Percentiles rank a stretch among this genome's conserved stretches.
Conservation (phyloP, 2,888 invertebrate genomes). For the Tethea ocularis region DNA sequence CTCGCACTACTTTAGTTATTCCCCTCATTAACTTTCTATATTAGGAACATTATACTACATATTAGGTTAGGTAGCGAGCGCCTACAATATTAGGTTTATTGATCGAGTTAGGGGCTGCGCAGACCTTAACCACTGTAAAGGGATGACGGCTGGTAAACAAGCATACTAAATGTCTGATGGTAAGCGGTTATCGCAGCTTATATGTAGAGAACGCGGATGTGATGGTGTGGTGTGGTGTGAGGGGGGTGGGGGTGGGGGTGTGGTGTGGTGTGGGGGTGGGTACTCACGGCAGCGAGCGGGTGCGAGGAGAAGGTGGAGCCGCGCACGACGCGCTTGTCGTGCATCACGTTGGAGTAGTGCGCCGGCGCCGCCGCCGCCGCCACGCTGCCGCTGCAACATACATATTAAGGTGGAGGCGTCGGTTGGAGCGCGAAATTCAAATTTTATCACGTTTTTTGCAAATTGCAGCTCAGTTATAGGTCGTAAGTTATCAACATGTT, state of each 20-base stretch:
- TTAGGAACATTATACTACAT: background rate
- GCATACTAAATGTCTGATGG: no score
- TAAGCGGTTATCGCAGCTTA: no score
- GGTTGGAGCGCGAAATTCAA: no score
- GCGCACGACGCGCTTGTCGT: slow-evolving; percentile 92
- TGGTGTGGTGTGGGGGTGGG: background rate
- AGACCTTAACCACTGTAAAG: no score
- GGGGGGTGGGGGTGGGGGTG: background rate
- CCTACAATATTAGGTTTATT: background rate
- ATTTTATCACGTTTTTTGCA: no score
- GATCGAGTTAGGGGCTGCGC: no score
- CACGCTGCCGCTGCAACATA: slow-evolving; percentile 57
- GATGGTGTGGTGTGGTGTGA: no score
- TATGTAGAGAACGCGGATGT: no score
- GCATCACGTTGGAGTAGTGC: slow-evolving; percentile 90
- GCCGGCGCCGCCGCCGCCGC: slow-evolving; percentile 26
- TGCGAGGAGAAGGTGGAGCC: slow-evolving; percentile 90
- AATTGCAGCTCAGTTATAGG: no score
- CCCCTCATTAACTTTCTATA: background rate
- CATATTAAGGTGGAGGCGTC: slow-evolving; percentile 13
- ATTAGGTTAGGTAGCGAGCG: background rate
- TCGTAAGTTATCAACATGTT: no score
- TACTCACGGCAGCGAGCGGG: slow-evolving; percentile 70
- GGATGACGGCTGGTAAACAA: no score
- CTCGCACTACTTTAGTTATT: background rate